Evolutionary conservation across 1,140 invertebrate species (phyloP).

Genomic region (Lerema accius): DNA sequence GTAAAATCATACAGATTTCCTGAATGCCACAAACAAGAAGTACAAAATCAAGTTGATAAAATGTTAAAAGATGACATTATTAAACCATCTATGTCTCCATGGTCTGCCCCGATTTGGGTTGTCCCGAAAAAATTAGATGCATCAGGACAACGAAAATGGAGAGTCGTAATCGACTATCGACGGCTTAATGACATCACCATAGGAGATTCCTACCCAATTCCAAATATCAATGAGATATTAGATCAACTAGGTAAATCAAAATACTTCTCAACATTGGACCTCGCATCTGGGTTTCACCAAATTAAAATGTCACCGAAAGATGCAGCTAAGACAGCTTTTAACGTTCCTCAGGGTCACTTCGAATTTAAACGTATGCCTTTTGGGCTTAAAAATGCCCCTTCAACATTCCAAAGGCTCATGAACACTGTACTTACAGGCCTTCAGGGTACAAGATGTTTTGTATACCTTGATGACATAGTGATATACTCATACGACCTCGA

Average conservation of each 20-base stretch:
- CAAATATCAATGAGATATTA: constrained; percentile 27
- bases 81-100: constrained; percentile 24
- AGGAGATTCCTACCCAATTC: constrained; percentile 15
- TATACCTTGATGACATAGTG: constrained; percentile 27
- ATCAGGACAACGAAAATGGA: constrained; percentile 33
- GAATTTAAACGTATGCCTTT: constrained; percentile 55
- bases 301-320: constrained; percentile 3
- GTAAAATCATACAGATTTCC: constrained; percentile 56
- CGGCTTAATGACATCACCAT: constrained; percentile 27
- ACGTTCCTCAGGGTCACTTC: constrained; percentile 51
- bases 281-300: constrained; percentile 24
- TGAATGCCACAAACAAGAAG: constrained; percentile 54
- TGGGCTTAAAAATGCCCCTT: constrained; percentile 18
- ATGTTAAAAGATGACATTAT: constrained; percentile 36
- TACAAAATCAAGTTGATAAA: constrained; percentile 54
- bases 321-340: constrained; percentile 51
- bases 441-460: constrained; percentile 20
- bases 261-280: constrained; percentile 17
- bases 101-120: constrained; percentile 44
- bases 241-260: constrained; percentile 28
- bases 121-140: constrained; percentile 66
- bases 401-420: constrained; percentile 15
- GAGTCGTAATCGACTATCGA: constrained; percentile 23
- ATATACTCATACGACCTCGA: constrained; percentile 14
- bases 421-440: constrained; percentile 10